These are phyloP conservation scores for Otus scops DNA, from an alignment of 2,797 vertebrate genomes.

Conservation along the genomic window DNA sequence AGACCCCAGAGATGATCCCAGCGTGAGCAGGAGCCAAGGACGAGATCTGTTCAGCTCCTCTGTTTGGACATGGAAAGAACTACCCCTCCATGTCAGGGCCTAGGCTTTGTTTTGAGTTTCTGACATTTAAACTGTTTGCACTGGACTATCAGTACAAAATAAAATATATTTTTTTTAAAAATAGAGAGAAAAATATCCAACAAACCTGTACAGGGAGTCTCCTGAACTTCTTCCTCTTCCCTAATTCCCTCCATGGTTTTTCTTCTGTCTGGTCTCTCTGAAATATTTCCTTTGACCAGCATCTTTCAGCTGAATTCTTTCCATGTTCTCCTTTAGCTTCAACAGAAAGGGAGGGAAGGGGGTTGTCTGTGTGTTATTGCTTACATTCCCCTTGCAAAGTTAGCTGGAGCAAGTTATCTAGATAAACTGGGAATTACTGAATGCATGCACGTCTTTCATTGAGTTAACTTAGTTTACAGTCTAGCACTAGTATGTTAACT, in stretches of 20 bases:
- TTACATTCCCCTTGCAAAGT: constrained; percentile 16
- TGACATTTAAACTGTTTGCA: not conserved
- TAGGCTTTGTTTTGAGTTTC: not conserved
- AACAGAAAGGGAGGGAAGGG: not conserved
- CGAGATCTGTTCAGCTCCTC: not conserved
- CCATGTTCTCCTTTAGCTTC: not conserved
- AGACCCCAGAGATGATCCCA: not conserved
- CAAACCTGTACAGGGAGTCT: not conserved
- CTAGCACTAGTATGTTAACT: not conserved
- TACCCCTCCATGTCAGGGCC: not conserved
- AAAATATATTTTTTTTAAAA: not conserved
- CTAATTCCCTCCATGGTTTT: not conserved
- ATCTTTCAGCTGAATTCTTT: not conserved
- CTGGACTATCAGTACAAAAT: not conserved
- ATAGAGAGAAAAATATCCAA: not conserved
- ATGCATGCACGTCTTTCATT: not conserved
- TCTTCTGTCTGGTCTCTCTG: not conserved
- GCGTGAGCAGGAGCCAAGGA: not conserved
- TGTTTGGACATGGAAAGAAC: not conserved
- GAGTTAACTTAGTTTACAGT: not conserved
- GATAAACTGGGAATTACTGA: constrained; percentile 21
- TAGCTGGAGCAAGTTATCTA: not conserved
- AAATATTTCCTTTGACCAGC: not conserved
- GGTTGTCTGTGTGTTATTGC: not conserved
- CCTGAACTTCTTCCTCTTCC: not conserved